Evolutionary conservation across 2,888 invertebrate genomes (phyloP).

Genomic region (Temnothorax rugatulus): DNA sequence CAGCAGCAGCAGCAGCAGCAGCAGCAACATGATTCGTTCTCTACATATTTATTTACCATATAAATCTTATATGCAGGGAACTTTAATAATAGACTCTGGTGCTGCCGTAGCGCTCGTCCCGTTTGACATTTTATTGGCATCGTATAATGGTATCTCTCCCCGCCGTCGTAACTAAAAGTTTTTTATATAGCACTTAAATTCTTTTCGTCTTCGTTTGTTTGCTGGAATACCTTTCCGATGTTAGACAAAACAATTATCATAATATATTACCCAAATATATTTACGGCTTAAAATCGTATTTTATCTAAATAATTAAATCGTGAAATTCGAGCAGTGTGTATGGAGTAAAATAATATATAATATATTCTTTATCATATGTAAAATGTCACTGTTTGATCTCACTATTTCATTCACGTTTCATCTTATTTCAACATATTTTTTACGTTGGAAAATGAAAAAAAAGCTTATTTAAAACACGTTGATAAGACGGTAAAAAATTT

Average conservation of each 20-base stretch:
- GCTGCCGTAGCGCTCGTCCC: constrained; percentile 3
- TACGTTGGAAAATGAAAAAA: neutral
- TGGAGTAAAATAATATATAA: neutral
- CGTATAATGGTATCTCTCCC: constrained; percentile 12
- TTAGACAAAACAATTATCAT: constrained; percentile 26
- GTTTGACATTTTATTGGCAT: constrained; percentile 31
- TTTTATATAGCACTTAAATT: constrained; percentile 42
- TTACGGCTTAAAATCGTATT: neutral
- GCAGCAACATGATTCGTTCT: neutral
- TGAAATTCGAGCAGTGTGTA: neutral
- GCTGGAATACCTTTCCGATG: neutral
- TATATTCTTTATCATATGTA: neutral
- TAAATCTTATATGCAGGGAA: constrained; percentile 23
- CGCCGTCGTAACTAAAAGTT: constrained; percentile 13
- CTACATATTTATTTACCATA: constrained; percentile 30
- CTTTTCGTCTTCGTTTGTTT: neutral
- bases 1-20: neutral
- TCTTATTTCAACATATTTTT: neutral
- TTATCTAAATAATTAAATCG: constrained; percentile 7
- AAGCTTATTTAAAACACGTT: neutral
- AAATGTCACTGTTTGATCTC: neutral
- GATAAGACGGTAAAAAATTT: neutral
- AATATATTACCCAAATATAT: neutral
- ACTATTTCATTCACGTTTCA: neutral
- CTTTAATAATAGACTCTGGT: constrained; percentile 37